Percentiles rank a stretch among this genome's conserved stretches.
These are phyloP conservation scores for Arrhopalites spinosus DNA, from an alignment of 2,888 invertebrate species.

Conservation along the genomic window DNA sequence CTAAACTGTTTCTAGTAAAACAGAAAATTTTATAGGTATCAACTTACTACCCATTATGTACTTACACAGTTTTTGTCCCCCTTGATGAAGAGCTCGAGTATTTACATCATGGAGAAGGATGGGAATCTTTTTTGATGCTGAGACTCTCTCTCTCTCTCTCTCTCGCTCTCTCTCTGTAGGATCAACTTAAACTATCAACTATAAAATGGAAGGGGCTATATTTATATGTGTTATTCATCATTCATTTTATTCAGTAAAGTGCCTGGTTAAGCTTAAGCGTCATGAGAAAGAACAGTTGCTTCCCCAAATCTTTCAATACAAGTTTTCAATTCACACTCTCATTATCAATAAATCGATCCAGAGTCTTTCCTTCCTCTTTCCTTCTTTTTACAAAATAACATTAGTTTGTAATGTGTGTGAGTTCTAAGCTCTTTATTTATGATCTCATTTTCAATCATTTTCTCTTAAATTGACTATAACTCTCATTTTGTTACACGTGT, in stretches of 20 bases:
- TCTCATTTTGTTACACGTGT: too few species aligned
- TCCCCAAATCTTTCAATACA: conserved; percentile 32
- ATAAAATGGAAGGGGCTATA: background rate
- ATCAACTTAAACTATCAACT: background rate
- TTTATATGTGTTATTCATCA: conserved; percentile 1
- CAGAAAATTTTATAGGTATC: too few species aligned
- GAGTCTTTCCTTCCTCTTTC: background rate
- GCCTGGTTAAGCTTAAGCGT: conserved; percentile 18
- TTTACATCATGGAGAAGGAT: too few species aligned
- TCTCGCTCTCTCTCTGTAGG: background rate
- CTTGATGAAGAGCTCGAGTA: too few species aligned
- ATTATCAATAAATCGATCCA: conserved; percentile 33
- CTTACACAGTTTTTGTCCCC: too few species aligned
- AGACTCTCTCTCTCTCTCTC: background rate
- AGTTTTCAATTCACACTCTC: conserved; percentile 30
- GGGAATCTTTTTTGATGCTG: background rate
- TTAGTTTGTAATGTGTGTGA: too few species aligned
- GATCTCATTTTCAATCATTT: too few species aligned
- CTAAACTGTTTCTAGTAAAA: background rate
- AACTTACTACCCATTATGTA: too few species aligned
- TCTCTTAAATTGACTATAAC: too few species aligned
- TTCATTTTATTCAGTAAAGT: conserved; percentile 15
- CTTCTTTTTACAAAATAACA: background rate
- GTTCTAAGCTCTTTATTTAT: too few species aligned
- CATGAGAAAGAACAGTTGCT: conserved; percentile 34